A percentile compares a stretch with the other conserved stretches of the same genome.
These are phyloP conservation scores for Dinocampus coccinellae DNA, from an alignment of 2,888 invertebrate species.

Conservation along the genomic window DNA sequence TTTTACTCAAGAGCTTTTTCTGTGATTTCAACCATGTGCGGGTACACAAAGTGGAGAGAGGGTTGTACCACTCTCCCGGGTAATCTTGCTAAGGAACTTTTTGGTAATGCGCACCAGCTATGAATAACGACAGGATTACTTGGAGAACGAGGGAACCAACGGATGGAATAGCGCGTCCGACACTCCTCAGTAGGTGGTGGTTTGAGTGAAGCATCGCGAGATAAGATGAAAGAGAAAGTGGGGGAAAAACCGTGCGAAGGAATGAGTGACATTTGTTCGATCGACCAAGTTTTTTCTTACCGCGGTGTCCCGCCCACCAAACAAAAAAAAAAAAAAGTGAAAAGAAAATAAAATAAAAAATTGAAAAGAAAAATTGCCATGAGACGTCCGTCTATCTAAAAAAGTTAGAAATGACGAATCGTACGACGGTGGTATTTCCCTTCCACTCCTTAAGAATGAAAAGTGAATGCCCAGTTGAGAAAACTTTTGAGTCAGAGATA, in stretches of 20 bases:
- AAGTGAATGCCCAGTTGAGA: conserved; percentile 28
- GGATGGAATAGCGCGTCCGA: conserved; percentile 24
- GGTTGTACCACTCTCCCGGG: conserved; percentile 48
- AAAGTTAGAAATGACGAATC: conserved; percentile 45
- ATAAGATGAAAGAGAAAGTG: neutral
- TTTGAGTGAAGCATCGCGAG: conserved; percentile 12
- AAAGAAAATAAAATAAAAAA: neutral
- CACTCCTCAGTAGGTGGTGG: conserved; percentile 18
- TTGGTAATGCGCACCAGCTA: conserved; percentile 56
- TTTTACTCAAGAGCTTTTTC: conserved; percentile 40
- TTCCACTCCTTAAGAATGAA: conserved; percentile 8
- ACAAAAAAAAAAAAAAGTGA: neutral
- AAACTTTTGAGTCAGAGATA: conserved; percentile 29
- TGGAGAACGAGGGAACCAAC: conserved; percentile 34
- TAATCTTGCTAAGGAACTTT: conserved; percentile 60
- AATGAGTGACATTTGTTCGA: neutral
- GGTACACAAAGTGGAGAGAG: neutral
- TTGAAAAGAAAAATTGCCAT: neutral
- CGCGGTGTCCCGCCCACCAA: neutral
- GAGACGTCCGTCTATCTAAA: conserved; percentile 16
- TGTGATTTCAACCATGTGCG: conserved; percentile 27
- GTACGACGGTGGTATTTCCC: conserved; percentile 21
- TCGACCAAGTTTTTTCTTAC: neutral
- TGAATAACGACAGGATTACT: conserved; percentile 59
- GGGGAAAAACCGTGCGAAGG: neutral